phyloP scores from a whole-genome alignment of 2,797 vertebrate species.

The Accipiter fasciatus region DNA sequence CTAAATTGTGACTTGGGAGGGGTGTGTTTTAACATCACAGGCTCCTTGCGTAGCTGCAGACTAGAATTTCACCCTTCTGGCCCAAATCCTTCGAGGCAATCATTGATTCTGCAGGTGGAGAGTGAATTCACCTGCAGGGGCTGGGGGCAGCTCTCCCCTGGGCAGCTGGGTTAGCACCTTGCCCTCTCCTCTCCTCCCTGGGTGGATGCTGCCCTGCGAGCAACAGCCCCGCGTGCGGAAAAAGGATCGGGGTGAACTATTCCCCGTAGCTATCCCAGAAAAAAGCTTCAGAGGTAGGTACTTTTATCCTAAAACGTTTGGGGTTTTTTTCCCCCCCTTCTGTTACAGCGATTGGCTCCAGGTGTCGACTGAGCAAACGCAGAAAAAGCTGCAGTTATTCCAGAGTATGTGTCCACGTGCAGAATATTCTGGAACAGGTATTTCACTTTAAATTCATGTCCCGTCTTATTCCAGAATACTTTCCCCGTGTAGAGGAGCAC shows the following conservation, averaged over 20 bases:
- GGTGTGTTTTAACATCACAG: too few relatives aligned
- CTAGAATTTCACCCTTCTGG: background rate
- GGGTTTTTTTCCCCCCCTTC: too few relatives aligned
- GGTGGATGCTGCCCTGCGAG: background rate
- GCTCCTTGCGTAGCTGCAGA: background rate
- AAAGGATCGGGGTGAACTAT: background rate
- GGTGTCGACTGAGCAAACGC: background rate
- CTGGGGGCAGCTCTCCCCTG: too few relatives aligned
- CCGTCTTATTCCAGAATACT: background rate
- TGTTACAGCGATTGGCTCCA: background rate
- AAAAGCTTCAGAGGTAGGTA: background rate
- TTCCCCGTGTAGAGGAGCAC: conserved; percentile 18
- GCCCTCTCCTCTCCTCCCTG: rapidly evolving
- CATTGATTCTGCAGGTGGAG: background rate
- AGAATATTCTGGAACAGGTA: conserved; percentile 12
- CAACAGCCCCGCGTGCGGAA: rapidly evolving
- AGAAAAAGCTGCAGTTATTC: background rate
- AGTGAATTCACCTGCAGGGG: background rate
- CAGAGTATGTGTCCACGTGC: rapidly evolving
- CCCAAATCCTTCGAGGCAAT: background rate
- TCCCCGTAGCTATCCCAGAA: background rate
- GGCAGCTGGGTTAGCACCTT: background rate
- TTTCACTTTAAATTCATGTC: conserved; percentile 36
- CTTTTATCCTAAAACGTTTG: background rate
- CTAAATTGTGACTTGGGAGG: background rate